Evolutionary conservation across 2,797 vertebrate species (phyloP).

Genomic region (Microtus agrestis): DNA sequence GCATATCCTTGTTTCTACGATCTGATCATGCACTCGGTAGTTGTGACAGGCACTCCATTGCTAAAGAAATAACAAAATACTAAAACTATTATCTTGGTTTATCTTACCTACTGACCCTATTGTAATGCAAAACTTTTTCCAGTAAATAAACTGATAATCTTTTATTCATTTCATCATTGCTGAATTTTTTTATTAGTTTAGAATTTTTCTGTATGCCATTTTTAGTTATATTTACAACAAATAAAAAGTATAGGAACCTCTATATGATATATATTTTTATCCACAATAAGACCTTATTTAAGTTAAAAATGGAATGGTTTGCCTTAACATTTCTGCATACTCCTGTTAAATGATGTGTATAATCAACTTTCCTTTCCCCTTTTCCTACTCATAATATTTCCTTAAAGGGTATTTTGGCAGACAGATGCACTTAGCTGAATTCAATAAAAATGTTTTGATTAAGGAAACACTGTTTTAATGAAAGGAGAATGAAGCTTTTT

Average conservation of each 20-base stretch:
- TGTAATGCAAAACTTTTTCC: conserved; percentile 88
- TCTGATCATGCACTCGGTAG: conserved; percentile 84
- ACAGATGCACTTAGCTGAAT: conserved; percentile 21
- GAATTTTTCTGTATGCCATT: conserved; percentile 26
- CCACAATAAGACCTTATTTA: conserved; percentile 13
- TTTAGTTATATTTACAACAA: conserved; percentile 31
- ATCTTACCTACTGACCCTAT: conserved; percentile 86
- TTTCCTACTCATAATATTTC: conserved; percentile 13
- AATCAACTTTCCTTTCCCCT: neutral
- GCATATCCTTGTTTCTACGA: conserved; percentile 84
- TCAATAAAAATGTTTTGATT: neutral
- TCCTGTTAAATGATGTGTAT: neutral
- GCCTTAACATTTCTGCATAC: conserved; percentile 19
- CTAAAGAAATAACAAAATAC: conserved; percentile 85
- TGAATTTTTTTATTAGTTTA: conserved; percentile 69
- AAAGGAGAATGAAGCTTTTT: conserved; percentile 44
- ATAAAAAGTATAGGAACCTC: neutral
- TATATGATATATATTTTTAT: conserved; percentile 41
- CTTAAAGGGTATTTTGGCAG: conserved; percentile 44
- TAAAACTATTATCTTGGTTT: conserved; percentile 84
- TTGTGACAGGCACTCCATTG: conserved; percentile 85
- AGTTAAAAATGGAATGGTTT: conserved; percentile 51
- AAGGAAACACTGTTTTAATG: conserved; percentile 41
- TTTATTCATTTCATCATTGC: conserved; percentile 87
- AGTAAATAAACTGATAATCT: conserved; percentile 89